These are phyloP conservation scores for Percina caprodes DNA, from an alignment of 2,113 vertebrate genomes.

Conservation along the genomic window DNA sequence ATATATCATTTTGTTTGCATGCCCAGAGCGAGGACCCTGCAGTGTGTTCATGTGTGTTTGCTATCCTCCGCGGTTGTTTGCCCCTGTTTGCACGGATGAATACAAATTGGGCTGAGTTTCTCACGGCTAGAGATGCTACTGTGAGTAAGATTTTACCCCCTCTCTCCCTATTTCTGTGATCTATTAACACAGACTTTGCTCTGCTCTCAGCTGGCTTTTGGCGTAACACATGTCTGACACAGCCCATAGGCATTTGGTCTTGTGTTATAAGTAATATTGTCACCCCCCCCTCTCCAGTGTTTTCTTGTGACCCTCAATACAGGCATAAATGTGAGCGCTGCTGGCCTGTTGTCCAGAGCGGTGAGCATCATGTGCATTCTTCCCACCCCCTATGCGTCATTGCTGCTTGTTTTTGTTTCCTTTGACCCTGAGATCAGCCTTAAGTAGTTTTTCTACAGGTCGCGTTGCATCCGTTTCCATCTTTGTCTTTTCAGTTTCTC, in stretches of 20 bases:
- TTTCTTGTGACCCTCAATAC: constrained; percentile 32
- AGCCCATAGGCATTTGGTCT: constrained; percentile 43
- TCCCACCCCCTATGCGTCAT: constrained; percentile 29
- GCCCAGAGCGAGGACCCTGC: constrained; percentile 38
- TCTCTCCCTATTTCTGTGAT: constrained; percentile 35
- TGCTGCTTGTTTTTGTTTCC: constrained; percentile 50
- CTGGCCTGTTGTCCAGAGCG: constrained; percentile 45
- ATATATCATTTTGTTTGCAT: constrained; percentile 56
- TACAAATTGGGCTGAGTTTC: constrained; percentile 62
- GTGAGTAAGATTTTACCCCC: constrained; percentile 43
- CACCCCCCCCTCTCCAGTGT: constrained; percentile 24
- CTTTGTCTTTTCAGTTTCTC: not conserved
- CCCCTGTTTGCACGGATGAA: constrained; percentile 73
- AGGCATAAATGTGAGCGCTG: constrained; percentile 26
- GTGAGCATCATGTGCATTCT: constrained; percentile 40
- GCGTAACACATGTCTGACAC: constrained; percentile 50
- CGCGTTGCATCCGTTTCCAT: constrained; percentile 37
- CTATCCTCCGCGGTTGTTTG: constrained; percentile 53
- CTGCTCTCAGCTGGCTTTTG: constrained; percentile 41
- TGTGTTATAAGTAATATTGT: constrained; percentile 51
- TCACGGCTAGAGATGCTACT: constrained; percentile 56
- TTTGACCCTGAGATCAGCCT: constrained; percentile 45
- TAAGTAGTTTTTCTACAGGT: constrained; percentile 38
- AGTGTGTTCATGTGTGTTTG: constrained; percentile 59
- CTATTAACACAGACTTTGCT: constrained; percentile 26